Conservation (phyloP, 2,888 invertebrate genomes). For the Drosophila eohydei region DNA sequence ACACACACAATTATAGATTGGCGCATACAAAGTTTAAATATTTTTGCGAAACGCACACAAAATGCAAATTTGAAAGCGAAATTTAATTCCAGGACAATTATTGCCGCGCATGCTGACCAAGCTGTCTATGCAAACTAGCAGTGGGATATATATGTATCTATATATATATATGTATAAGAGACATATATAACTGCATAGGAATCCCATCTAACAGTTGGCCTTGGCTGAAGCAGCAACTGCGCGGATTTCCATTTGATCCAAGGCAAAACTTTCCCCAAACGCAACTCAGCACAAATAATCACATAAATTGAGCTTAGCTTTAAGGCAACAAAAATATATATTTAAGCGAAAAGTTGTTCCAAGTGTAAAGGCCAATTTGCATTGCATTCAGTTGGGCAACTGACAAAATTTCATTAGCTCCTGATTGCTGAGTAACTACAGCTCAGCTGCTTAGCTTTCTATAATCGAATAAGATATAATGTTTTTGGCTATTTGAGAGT, state of each 20-base stretch:
- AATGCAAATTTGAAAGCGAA: conserved; percentile 44
- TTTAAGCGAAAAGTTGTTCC: not conserved
- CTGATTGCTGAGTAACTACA: too few relatives aligned
- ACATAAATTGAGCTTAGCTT: not conserved
- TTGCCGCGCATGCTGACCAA: conserved; percentile 11
- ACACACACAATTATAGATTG: conserved; percentile 22
- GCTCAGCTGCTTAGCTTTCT: too few relatives aligned
- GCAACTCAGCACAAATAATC: not conserved
- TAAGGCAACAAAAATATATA: not conserved
- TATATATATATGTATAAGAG: conserved; percentile 3
- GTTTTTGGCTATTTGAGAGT: too few relatives aligned
- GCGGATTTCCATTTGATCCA: conserved; percentile 1
- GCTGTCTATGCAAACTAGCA: not conserved
- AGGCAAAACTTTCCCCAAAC: not conserved
- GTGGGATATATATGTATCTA: not conserved
- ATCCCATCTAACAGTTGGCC: conserved; percentile 1
- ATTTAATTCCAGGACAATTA: conserved; percentile 48
- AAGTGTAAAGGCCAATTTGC: not conserved
- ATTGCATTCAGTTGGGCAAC: too few relatives aligned
- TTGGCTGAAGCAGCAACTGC: not conserved
- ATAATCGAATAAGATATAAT: too few relatives aligned
- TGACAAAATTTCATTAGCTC: too few relatives aligned
- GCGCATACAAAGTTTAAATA: conserved; percentile 28
- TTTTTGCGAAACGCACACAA: conserved; percentile 33
- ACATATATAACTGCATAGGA: not conserved